A percentile compares a stretch with the other conserved stretches of the same genome.
Conservation (phyloP, 2,888 invertebrate genomes). For the Argyresthia goedartella region DNA sequence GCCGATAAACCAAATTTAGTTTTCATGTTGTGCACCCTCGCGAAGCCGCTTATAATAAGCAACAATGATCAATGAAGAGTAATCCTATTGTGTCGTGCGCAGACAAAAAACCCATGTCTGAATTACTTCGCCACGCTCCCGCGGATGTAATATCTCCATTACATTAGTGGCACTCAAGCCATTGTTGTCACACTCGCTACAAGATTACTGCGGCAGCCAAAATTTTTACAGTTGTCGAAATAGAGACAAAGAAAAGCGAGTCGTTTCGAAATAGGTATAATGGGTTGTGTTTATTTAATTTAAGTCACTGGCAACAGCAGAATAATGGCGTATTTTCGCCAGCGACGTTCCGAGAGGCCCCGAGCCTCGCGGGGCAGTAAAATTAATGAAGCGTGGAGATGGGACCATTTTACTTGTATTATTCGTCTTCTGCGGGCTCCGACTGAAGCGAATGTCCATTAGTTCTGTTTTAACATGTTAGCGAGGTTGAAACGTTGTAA, state of each 20-base stretch:
- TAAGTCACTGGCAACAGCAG: slow-evolving; percentile 60
- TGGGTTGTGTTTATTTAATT: slow-evolving; percentile 66
- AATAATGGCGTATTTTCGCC: slow-evolving; percentile 65
- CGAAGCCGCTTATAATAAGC: slow-evolving; percentile 65
- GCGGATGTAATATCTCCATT: slow-evolving; percentile 61
- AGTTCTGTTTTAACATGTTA: slow-evolving; percentile 72
- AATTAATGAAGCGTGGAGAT: slow-evolving; percentile 71
- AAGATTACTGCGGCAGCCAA: slow-evolving; percentile 50
- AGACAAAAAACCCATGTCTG: slow-evolving; percentile 65
- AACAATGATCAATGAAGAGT: slow-evolving; percentile 69
- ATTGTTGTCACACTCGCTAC: slow-evolving; percentile 41
- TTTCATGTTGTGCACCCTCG: slow-evolving; percentile 67
- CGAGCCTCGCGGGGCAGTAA: slow-evolving; percentile 66
- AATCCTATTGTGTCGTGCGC: slow-evolving; percentile 64
- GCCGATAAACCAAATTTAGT: slow-evolving; percentile 72
- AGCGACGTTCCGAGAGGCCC: slow-evolving; percentile 44
- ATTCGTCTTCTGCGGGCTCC: slow-evolving; percentile 69
- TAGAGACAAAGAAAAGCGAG: slow-evolving; percentile 49
- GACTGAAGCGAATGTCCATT: slow-evolving; percentile 71
- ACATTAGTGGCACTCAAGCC: slow-evolving; percentile 41
- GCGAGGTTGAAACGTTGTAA: slow-evolving; percentile 70
- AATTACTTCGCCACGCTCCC: slow-evolving; percentile 64
- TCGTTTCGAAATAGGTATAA: slow-evolving; percentile 52
- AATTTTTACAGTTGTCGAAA: slow-evolving; percentile 58
- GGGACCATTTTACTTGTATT: slow-evolving; percentile 72